These are phyloP conservation scores for Marcusenius ussheri DNA, from an alignment of 2,113 vertebrate species.

Conservation along the genomic window DNA sequence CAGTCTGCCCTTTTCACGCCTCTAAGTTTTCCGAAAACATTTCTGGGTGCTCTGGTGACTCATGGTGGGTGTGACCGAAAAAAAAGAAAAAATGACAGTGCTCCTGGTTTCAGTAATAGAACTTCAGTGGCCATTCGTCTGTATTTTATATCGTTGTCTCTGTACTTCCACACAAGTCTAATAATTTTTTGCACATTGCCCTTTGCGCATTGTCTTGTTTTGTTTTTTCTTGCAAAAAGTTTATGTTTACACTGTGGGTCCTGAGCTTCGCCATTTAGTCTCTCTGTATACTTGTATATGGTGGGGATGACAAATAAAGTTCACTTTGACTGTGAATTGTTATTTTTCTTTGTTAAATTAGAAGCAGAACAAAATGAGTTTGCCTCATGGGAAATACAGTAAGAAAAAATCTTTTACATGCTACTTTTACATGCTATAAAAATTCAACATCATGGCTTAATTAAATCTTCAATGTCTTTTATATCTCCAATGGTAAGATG, in stretches of 20 bases:
- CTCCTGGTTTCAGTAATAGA: not conserved
- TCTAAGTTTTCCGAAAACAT: not conserved
- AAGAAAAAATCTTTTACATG: not conserved
- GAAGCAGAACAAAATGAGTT: not conserved
- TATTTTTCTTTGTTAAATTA: not conserved
- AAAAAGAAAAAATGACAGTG: not conserved
- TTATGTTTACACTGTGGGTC: too few species aligned
- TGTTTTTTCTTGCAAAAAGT: too few species aligned
- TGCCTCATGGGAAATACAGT: not conserved
- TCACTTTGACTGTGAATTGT: not conserved
- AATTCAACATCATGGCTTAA: not conserved
- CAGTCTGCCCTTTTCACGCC: not conserved
- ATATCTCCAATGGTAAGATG: not conserved
- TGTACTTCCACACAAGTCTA: not conserved
- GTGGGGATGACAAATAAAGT: too few species aligned
- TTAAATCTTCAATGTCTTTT: not conserved
- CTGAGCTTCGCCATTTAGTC: too few species aligned
- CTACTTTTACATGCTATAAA: not conserved
- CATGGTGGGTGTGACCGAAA: not conserved
- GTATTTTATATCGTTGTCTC: not conserved
- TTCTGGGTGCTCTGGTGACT: not conserved
- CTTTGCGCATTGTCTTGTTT: too few species aligned
- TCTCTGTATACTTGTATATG: too few species aligned
- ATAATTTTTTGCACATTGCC: not conserved
- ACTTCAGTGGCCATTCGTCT: not conserved